Percentiles rank a stretch among this genome's conserved stretches.
phyloP scores from a whole-genome alignment of 37 sponge, comb jelly and placozoan genomes.

The Mnemiopsis leidyi region DNA sequence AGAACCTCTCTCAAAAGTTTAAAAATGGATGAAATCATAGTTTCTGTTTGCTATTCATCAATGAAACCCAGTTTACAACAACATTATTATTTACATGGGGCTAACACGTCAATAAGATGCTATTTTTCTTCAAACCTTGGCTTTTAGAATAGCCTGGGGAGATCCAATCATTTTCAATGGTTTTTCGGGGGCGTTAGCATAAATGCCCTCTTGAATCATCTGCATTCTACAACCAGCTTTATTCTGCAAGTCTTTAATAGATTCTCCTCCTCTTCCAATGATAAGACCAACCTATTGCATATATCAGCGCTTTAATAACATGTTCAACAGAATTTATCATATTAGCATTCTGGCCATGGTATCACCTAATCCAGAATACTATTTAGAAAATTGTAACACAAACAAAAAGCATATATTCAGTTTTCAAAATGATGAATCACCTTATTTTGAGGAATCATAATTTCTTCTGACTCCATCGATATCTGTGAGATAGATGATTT shows the following conservation, averaged over 20 bases:
- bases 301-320: neutral
- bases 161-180: constrained; percentile 80
- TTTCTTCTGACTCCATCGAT: constrained; percentile 71
- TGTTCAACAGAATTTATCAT: neutral
- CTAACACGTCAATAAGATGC: no score
- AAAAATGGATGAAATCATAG: no score
- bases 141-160: constrained; percentile 52
- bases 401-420: no score
- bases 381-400: no score
- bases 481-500: constrained; percentile 31
- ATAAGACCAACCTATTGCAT: constrained; percentile 88
- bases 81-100: no score
- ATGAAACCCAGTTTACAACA: no score
- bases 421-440: no score
- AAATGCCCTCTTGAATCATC: constrained; percentile 94
- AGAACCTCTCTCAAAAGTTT: no score
- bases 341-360: no score
- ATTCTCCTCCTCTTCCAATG: constrained; percentile 79
- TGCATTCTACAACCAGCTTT: constrained; percentile 90
- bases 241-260: constrained; percentile 72
- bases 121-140: no score
- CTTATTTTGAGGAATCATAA: constrained; percentile 87
- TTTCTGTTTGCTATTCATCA: no score
- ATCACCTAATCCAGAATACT: no score
- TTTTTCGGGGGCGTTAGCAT: constrained; percentile 83